phyloP scores from a whole-genome alignment of 2,113 vertebrate species.

The Zosterops hypoxanthus region DNA sequence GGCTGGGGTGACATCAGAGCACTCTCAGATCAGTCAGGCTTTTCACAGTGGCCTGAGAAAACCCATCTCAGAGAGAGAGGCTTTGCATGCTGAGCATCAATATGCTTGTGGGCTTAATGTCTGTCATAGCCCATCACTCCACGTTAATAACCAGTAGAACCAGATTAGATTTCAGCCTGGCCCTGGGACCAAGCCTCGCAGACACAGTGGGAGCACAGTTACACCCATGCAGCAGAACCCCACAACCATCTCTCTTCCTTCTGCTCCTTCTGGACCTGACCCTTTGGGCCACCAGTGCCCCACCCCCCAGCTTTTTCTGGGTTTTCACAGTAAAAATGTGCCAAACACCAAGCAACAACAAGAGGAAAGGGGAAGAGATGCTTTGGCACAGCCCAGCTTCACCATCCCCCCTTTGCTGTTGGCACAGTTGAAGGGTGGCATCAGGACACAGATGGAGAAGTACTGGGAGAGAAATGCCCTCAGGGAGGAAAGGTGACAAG shows the following conservation, averaged over 20 bases:
- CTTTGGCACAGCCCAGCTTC: not conserved
- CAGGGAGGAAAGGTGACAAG: not conserved
- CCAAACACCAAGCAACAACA: not conserved
- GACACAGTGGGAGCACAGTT: no score
- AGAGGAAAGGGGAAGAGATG: not conserved
- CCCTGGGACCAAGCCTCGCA: not conserved
- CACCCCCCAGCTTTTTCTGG: not conserved
- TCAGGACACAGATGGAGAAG: not conserved
- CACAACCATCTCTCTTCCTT: not conserved
- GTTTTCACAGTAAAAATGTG: not conserved
- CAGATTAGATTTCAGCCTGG: not conserved
- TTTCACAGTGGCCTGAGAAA: conserved; percentile 44
- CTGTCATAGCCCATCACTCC: not conserved
- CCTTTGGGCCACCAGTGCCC: not conserved
- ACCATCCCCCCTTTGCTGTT: not conserved
- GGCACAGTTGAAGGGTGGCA: not conserved
- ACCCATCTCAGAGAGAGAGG: not conserved
- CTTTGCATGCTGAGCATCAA: not conserved
- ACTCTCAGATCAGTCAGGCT: not conserved
- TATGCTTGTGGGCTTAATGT: not conserved
- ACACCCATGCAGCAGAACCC: not conserved
- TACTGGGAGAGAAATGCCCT: not conserved
- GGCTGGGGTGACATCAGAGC: not conserved
- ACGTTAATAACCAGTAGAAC: not conserved
- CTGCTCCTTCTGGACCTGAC: not conserved